These are phyloP conservation scores for Harlomillsia oculata DNA, from an alignment of 1,140 invertebrate species.

Conservation along the genomic window DNA sequence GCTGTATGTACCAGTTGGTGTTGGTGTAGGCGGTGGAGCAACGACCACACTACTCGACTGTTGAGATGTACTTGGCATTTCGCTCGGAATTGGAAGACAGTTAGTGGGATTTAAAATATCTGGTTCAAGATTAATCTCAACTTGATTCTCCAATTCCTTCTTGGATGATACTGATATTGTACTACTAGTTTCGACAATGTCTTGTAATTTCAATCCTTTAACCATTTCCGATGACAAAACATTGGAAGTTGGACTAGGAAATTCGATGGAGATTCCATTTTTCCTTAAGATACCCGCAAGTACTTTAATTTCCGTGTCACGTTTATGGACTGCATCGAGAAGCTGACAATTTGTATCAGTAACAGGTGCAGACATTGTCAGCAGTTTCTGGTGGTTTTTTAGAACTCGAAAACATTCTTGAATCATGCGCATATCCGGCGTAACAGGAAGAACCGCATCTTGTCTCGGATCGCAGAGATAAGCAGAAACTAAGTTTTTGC, in stretches of 20 bases:
- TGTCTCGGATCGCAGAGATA: conserved; percentile 19
- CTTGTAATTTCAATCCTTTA: neutral
- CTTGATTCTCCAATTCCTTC: too few species aligned
- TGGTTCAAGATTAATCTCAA: too few species aligned
- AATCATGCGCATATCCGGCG: conserved; percentile 31
- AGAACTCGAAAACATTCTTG: conserved; percentile 32
- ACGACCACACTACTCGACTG: neutral
- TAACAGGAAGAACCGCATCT: conserved; percentile 20
- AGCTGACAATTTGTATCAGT: neutral
- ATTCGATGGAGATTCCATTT: neutral
- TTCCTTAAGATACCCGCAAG: neutral
- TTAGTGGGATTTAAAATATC: too few species aligned
- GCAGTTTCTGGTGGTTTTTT: too few species aligned
- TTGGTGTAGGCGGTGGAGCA: neutral
- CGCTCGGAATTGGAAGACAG: neutral
- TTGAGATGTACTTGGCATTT: neutral
- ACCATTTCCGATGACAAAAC: conserved; percentile 3
- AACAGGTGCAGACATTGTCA: too few species aligned
- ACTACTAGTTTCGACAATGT: neutral
- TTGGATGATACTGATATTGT: too few species aligned
- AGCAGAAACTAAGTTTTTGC: conserved; percentile 20
- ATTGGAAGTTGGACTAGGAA: conserved; percentile 3
- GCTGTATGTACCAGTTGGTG: neutral
- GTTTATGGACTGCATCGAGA: neutral
- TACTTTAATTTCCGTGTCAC: neutral